phyloP scores from a whole-genome alignment of 2,113 vertebrate genomes.

The Platysteira castanea region DNA sequence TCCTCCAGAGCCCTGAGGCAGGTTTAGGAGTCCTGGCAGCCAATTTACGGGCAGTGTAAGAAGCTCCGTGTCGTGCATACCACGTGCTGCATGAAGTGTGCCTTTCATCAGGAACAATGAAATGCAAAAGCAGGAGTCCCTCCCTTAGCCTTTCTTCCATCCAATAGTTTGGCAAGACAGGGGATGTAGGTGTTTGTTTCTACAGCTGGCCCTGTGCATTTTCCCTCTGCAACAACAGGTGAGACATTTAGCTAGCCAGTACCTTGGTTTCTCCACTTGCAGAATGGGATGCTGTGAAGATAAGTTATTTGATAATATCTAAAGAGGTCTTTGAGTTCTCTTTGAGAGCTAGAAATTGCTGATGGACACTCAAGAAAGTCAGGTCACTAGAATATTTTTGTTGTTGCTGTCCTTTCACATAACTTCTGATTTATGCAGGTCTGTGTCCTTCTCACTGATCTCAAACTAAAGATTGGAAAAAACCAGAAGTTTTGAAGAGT shows the following conservation, averaged over 20 bases:
- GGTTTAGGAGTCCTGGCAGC: not conserved
- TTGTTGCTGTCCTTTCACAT: not conserved
- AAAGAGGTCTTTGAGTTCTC: not conserved
- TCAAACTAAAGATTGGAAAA: not conserved
- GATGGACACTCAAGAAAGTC: not conserved
- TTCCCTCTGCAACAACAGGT: rapidly evolving
- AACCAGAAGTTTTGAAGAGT: not conserved
- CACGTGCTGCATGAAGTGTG: not conserved
- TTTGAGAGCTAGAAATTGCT: not conserved
- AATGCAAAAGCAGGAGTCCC: not conserved
- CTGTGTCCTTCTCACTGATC: not conserved
- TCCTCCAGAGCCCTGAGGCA: not conserved
- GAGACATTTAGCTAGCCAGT: not conserved
- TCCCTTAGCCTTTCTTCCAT: not conserved
- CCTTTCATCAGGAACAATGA: not conserved
- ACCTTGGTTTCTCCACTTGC: not conserved
- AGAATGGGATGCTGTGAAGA: not conserved
- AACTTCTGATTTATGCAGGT: not conserved
- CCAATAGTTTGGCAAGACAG: not conserved
- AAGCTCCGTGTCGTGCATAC: not conserved
- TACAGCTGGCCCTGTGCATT: not conserved
- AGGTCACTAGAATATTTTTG: not conserved
- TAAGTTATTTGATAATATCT: not conserved
- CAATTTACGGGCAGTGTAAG: not conserved
- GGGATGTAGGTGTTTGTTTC: not conserved